Evolutionary conservation across 2,113 vertebrate genomes (phyloP), one percentile per base, ranked within the genome.

Genomic region (Motacilla alba): DNA sequence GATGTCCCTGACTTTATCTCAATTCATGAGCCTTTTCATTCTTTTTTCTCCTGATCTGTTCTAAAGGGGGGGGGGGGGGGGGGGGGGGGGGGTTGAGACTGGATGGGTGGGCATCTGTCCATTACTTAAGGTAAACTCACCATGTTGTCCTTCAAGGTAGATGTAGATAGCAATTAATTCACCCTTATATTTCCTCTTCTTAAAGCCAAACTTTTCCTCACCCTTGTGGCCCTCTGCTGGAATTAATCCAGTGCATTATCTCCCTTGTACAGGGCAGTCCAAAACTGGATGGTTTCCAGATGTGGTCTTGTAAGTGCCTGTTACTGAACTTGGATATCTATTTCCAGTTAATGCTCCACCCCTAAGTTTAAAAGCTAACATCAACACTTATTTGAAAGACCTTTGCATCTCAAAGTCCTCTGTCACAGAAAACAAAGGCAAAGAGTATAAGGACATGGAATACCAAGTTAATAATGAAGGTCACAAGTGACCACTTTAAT

Each of bases 61-160:
- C 20, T 18, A 56, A 80, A 50, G 4, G 2, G 1, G 2, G 2
- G 19, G 3, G n/a, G n/a, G n/a, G n/a, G n/a, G n/a, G n/a, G n/a
- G n/a, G n/a, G n/a, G n/a, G n/a, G n/a, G n/a, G n/a, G n/a, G n/a
- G n/a, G n/a, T n/a, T 52, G 13, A 56, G 6, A 52, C n/a, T 35
- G 27, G 22, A 17, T 83, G 37, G 5, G 3, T 44, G 24, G n/a
- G 12, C 7, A 15, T 22, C 21, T 80, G 37, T 6, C 43, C 5
- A 2, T 50, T 55, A 63, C 14, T 49, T 17, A 55, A 33, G 8
- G 39, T 28, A 64, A 90, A 66, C 9, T 44, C 22, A 1, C 7
- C 1, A 1, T 9, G 8, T 43, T 1, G 3, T 21, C 43, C 19
- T 79, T 33, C 28, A 39, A 27, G 30, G 23, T 28, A 85, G 27